A percentile compares a stretch with the other conserved stretches of the same genome.
Evolutionary conservation across 1,140 invertebrate species (phyloP).

Genomic region (Drosophila parabipectinata): DNA sequence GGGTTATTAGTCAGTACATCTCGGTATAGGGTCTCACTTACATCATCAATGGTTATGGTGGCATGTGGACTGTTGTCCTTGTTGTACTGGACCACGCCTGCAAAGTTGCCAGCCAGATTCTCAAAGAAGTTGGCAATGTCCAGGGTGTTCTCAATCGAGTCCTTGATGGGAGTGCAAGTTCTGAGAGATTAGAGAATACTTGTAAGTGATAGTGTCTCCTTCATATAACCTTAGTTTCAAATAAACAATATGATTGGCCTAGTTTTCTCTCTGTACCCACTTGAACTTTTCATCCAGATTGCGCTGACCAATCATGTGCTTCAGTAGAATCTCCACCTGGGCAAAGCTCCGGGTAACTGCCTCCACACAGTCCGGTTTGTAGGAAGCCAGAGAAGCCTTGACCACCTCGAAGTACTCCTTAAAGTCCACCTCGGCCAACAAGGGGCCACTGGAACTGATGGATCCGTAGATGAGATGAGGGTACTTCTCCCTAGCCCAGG

Average conservation of each 20-base stretch:
- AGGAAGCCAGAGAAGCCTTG: conserved; percentile 87
- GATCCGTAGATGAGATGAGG: conserved; percentile 94
- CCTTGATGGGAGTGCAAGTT: conserved; percentile 91
- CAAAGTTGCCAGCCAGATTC: conserved; percentile 92
- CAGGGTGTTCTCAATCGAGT: conserved; percentile 86
- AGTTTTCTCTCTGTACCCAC: conserved; percentile 80
- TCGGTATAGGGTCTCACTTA: conserved; percentile 7
- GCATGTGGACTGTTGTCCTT: conserved; percentile 93
- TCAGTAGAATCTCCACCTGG: conserved; percentile 88
- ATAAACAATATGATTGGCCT: neutral
- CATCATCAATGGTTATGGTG: conserved; percentile 91
- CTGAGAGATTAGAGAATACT: conserved; percentile 83
- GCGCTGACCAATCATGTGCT: conserved; percentile 86
- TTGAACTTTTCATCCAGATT: conserved; percentile 89
- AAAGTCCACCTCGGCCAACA: conserved; percentile 94
- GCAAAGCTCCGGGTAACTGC: conserved; percentile 87
- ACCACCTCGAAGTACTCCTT: conserved; percentile 92
- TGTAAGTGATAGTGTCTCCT: neutral
- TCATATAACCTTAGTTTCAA: neutral
- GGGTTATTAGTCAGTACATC: too few relatives aligned
- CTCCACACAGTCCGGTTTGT: conserved; percentile 87
- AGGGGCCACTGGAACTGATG: conserved; percentile 94
- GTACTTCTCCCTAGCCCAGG: conserved; percentile 95
- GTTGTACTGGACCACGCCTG: conserved; percentile 96
- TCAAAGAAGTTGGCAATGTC: conserved; percentile 93